These are phyloP conservation scores for Crepidodera aurea DNA, from an alignment of 2,888 invertebrate genomes.

Conservation along the genomic window DNA sequence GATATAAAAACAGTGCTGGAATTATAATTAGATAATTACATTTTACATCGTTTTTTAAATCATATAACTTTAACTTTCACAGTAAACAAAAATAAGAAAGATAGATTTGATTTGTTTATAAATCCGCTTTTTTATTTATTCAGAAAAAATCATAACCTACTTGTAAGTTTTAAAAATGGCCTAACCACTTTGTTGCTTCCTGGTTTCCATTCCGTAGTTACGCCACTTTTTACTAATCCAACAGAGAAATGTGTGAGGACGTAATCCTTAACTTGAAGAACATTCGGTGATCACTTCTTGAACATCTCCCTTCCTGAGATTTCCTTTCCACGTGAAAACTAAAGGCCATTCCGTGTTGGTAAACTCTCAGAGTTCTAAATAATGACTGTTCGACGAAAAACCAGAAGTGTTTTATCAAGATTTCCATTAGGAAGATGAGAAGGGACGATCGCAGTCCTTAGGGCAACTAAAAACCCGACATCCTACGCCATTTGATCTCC, in stretches of 20 bases:
- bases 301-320: constrained; percentile 14
- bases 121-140: too few species aligned
- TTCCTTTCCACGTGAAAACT: constrained; percentile 13
- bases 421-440: constrained; percentile 44
- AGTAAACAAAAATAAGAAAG: too few species aligned
- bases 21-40: too few species aligned
- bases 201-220: too few species aligned
- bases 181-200: too few species aligned
- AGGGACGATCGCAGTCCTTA: constrained; percentile 34
- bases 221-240: background rate
- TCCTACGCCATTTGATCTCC: constrained; percentile 42
- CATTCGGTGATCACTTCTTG: constrained; percentile 6
- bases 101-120: too few species aligned
- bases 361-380: constrained; percentile 28
- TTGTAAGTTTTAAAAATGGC: too few species aligned
- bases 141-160: too few species aligned
- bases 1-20: too few species aligned
- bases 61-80: too few species aligned
- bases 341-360: constrained; percentile 22
- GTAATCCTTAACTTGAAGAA: background rate
- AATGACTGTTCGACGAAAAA: constrained; percentile 32
- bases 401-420: constrained; percentile 42
- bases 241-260: background rate
- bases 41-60: too few species aligned
- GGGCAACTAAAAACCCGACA: constrained; percentile 36